phyloP scores from a whole-genome alignment of 2,113 vertebrate species.

The Hippocampus abdominalis region DNA sequence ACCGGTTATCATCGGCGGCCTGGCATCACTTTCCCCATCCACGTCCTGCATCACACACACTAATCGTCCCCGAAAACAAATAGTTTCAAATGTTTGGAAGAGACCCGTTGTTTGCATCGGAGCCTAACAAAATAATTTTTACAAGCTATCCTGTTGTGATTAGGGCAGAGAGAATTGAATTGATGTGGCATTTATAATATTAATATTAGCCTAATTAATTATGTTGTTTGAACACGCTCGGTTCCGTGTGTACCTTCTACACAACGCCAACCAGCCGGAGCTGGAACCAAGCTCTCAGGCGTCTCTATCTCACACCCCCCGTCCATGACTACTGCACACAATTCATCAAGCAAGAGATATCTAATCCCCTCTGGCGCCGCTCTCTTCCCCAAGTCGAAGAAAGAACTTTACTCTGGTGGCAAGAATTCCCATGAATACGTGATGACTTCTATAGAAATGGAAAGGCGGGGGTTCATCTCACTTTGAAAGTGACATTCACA shows the following conservation, averaged over 20 bases:
- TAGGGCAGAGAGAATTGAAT: constrained; percentile 80
- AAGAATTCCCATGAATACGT: constrained; percentile 71
- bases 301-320: constrained; percentile 68
- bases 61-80: constrained; percentile 77
- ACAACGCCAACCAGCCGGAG: constrained; percentile 73
- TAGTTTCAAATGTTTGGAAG: constrained; percentile 82
- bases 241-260: constrained; percentile 73
- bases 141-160: constrained; percentile 83
- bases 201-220: constrained; percentile 85
- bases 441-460: constrained; percentile 62
- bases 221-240: constrained; percentile 77
- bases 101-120: constrained; percentile 75
- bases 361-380: constrained; percentile 64
- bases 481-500: constrained; percentile 63
- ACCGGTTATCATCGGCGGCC: constrained; percentile 69
- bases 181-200: constrained; percentile 81
- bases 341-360: constrained; percentile 69
- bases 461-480: constrained; percentile 44
- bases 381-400: constrained; percentile 67
- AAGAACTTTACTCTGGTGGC: constrained; percentile 73
- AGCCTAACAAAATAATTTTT: constrained; percentile 83
- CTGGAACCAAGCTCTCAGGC: constrained; percentile 69
- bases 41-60: constrained; percentile 53
- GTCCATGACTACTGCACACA: constrained; percentile 71
- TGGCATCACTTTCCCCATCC: constrained; percentile 58